Evolutionary conservation across 1,140 invertebrate species (phyloP).

Genomic region (Eueides isabella): DNA sequence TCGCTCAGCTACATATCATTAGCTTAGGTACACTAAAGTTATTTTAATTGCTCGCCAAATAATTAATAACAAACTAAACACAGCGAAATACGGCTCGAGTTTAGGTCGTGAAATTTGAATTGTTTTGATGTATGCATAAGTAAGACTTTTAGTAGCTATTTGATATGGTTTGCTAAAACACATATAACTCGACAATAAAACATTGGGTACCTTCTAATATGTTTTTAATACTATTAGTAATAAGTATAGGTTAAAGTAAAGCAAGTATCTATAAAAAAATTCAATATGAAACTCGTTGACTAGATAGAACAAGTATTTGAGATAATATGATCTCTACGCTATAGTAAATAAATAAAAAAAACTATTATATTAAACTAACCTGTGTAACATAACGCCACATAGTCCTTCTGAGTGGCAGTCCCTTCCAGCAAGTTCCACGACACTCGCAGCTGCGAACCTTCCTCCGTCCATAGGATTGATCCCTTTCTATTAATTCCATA

Average conservation of each 20-base stretch:
- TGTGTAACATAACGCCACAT: slow-evolving; percentile 68
- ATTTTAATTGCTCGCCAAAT: neutral
- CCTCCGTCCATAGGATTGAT: slow-evolving; percentile 57
- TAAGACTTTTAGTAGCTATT: neutral
- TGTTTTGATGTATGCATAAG: neutral
- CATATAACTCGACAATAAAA: too few relatives aligned
- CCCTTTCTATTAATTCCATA: slow-evolving; percentile 39
- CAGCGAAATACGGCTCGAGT: neutral
- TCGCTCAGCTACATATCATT: neutral
- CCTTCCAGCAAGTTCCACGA: slow-evolving; percentile 62
- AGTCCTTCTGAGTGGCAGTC: slow-evolving; percentile 57
- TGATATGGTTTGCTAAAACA: neutral
- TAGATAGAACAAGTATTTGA: neutral
- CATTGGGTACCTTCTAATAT: too few relatives aligned
- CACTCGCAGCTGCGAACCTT: slow-evolving; percentile 45
- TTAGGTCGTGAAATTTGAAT: neutral
- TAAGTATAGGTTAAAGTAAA: too few relatives aligned
- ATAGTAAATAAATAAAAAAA: too few relatives aligned
- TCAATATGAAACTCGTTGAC: neutral
- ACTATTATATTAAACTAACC: slow-evolving; percentile 46
- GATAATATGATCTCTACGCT: too few relatives aligned
- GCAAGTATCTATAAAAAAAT: neutral
- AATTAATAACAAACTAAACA: neutral
- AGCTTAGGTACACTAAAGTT: neutral
- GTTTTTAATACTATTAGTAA: too few relatives aligned